Base-by-base conservation (phyloP, 2,797 vertebrate species). In the Helarctos malayanus region DNA sequence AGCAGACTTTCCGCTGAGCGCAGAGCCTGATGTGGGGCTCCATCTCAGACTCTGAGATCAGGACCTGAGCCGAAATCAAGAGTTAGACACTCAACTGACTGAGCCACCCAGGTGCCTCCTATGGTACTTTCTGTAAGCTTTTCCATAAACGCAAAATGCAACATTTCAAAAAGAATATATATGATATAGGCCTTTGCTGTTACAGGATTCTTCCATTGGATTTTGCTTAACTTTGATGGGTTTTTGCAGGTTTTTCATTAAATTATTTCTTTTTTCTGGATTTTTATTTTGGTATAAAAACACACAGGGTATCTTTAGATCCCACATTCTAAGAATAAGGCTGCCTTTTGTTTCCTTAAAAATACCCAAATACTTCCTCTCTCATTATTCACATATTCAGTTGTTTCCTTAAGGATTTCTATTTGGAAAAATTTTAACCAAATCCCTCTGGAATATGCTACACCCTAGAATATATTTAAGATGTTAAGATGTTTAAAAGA, bases 341-440 rank as follows among this genome's bases (percentile, higher is more conserved):
- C 45, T 78, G 63, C 54, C 57, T 95, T 89, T 83, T 88, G 47
- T 89, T 93, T 94, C 59, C 59, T 92, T 85, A 92, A 94, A 91
- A 97, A 78, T 38, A 92, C 32, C 7, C 73, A 71, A 84, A 82
- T 52, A 95, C 13, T 89, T 82, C 69, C 47, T 80, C n/a, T 59
- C 21, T 92, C 68, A 54, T 73, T 91, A 89, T 96, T 97, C 38
- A 87, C 59, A 59, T 59, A 63, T 76, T 95, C 81, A 61, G 19
- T 83, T 84, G 52, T n/a, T 76, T 94, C 65, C 41, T 84, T 71
- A 57, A 25, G 35, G 35, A 95, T 93, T 96, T 93, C 54, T 85
- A 81, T 61, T 95, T 16, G 11, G 38, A 90, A 94, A 85, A 83
- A 52, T n/a, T 32, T 65, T 91, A 96, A 88, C 69, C 78, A 89